Conservation (phyloP, 2,797 vertebrate genomes). For the Holocentrus rufus region DNA sequence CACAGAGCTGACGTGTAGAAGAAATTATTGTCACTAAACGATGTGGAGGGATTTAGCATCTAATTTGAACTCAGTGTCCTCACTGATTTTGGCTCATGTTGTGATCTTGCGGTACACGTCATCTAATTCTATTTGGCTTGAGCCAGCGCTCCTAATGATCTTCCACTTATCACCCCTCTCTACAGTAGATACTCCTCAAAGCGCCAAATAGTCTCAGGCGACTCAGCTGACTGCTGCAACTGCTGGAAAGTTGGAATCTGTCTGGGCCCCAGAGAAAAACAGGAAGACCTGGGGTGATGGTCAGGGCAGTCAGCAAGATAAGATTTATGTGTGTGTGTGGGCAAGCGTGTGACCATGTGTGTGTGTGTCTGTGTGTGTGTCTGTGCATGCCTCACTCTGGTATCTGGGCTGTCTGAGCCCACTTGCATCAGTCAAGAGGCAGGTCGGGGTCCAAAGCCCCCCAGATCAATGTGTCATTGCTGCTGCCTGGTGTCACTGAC, state of each 20-base stretch:
- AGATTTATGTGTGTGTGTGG: conserved; percentile 61
- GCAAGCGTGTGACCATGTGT: conserved; percentile 25
- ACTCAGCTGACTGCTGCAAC: conserved; percentile 27
- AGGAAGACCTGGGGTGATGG: conserved; percentile 70
- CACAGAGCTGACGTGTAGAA: conserved; percentile 64
- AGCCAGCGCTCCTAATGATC: conserved; percentile 66
- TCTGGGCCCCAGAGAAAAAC: conserved; percentile 64
- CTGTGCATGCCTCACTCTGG: conserved; percentile 31
- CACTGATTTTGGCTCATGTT: conserved; percentile 61
- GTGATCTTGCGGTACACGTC: conserved; percentile 64
- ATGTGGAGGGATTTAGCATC: conserved; percentile 66
- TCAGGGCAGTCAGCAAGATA: conserved; percentile 69
- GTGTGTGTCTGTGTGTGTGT: conserved; percentile 20
- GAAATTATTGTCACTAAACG: conserved; percentile 74
- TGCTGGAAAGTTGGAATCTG: conserved; percentile 45
- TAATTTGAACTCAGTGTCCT: conserved; percentile 70
- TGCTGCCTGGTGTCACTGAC: conserved; percentile 71
- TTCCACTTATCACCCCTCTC: conserved; percentile 69
- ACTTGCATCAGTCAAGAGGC: conserved; percentile 78
- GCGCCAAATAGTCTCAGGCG: conserved; percentile 55
- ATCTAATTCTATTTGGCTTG: conserved; percentile 72
- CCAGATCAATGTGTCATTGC: conserved; percentile 76
- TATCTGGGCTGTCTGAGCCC: conserved; percentile 75
- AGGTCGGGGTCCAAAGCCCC: conserved; percentile 72
- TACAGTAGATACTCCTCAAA: conserved; percentile 57